Conservation (phyloP, 2,113 vertebrate genomes). For the Cryptotis parvus region DNA sequence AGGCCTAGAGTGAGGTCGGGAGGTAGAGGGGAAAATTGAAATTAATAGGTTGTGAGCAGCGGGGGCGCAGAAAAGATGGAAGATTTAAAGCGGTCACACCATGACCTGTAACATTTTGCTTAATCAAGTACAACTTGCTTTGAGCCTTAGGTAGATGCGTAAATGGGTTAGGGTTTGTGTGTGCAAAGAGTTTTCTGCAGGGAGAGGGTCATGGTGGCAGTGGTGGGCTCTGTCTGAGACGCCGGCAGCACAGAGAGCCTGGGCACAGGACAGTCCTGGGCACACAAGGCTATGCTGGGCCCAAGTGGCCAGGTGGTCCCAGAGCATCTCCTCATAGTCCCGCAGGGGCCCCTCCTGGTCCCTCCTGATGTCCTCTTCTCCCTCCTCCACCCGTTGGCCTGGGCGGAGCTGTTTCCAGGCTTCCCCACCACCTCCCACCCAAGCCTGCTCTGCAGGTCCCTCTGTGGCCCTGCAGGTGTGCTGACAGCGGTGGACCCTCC, state of each 20-base stretch:
- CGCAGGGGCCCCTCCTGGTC: no score
- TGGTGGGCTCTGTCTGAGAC: not conserved
- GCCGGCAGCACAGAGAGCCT: not conserved
- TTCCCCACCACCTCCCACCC: no score
- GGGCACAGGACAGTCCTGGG: no score
- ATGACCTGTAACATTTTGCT: slow-evolving; percentile 6
- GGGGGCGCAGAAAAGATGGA: not conserved
- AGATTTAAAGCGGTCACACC: slow-evolving; percentile 4
- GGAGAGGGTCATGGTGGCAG: not conserved
- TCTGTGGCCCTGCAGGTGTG: no score
- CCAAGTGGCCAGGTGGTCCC: no score
- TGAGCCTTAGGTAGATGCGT: not conserved
- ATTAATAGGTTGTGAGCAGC: not conserved
- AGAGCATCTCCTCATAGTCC: no score
- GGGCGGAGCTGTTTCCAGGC: no score
- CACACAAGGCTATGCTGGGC: no score
- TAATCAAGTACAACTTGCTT: slow-evolving; percentile 15
- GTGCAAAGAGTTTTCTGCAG: not conserved
- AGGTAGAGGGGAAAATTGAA: slow-evolving; percentile 6
- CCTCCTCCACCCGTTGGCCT: not conserved
- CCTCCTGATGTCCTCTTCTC: not conserved
- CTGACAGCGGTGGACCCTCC: no score
- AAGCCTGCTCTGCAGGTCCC: no score
- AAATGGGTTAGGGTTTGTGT: not conserved
- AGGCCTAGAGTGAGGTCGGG: not conserved